phyloP scores from a whole-genome alignment of 2,797 vertebrate species.

The Diplodus sargus region DNA sequence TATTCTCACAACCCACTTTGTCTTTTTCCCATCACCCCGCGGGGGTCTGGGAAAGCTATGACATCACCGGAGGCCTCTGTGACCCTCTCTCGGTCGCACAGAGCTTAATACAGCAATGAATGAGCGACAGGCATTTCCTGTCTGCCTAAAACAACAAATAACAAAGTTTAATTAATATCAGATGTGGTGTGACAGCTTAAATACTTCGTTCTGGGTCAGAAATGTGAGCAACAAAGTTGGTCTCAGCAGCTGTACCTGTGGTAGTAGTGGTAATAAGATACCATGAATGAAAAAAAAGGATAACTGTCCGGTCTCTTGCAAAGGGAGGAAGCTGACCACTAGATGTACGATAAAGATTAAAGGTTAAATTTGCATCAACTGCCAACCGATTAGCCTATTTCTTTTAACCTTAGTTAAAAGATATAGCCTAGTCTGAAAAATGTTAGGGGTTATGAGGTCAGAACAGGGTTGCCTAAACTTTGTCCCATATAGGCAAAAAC shows the following conservation, averaged over 20 bases:
- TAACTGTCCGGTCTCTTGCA: not conserved
- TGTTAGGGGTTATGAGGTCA: not conserved
- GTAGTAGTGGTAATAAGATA: not conserved
- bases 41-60: slow-evolving; percentile 81
- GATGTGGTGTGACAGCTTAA: not conserved
- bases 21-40: slow-evolving; percentile 69
- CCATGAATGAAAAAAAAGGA: not conserved
- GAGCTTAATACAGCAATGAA: slow-evolving; percentile 34
- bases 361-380: not conserved
- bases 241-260: no score
- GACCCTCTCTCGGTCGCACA: slow-evolving; percentile 59
- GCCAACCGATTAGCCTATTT: not conserved
- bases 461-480: no score
- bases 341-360: not conserved
- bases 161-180: slow-evolving; percentile 34
- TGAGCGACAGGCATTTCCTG: slow-evolving; percentile 75
- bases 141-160: slow-evolving; percentile 60
- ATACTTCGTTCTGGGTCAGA: not conserved
- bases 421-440: not conserved
- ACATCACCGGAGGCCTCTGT: slow-evolving; percentile 67
- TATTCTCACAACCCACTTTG: slow-evolving; percentile 58
- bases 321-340: no score
- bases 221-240: not conserved
- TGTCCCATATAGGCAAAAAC: no score
- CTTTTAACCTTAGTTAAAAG: not conserved